A percentile compares a stretch with the other conserved stretches of the same genome.
These are phyloP conservation scores for Sebastes variabilis DNA, from an alignment of 2,797 vertebrate genomes.

Conservation along the genomic window DNA sequence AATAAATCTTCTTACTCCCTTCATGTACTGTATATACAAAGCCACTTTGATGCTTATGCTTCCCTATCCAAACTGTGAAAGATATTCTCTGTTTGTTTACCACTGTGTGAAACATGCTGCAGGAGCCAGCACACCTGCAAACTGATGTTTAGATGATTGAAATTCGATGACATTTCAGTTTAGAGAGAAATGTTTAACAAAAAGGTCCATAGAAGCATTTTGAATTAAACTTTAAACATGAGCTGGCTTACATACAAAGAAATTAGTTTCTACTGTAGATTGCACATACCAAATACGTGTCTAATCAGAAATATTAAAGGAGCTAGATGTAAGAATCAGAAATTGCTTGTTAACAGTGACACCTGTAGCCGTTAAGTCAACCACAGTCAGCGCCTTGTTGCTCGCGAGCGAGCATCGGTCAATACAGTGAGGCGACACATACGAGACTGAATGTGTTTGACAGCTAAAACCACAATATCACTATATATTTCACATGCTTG, in stretches of 20 bases:
- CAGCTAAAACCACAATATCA: too few relatives aligned
- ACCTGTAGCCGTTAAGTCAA: too few relatives aligned
- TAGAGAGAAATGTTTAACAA: neutral
- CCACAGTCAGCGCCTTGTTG: too few relatives aligned
- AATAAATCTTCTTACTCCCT: neutral
- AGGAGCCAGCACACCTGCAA: neutral
- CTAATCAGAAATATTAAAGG: neutral
- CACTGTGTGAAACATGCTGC: neutral
- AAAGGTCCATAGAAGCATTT: neutral
- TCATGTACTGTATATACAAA: neutral
- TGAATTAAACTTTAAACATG: neutral
- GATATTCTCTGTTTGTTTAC: neutral
- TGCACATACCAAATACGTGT: neutral
- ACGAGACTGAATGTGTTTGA: too few relatives aligned
- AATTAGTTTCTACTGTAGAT: neutral
- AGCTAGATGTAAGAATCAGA: too few relatives aligned
- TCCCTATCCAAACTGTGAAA: neutral
- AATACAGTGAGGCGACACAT: too few relatives aligned
- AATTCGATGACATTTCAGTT: neutral
- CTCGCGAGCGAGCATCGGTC: fast-evolving
- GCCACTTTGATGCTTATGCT: neutral
- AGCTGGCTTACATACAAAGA: neutral
- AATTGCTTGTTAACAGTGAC: too few relatives aligned
- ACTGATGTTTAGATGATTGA: neutral
- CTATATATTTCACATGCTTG: too few relatives aligned